Percentiles rank a stretch among this genome's conserved stretches.
Evolutionary conservation across 2,888 invertebrate species (phyloP).

Genomic region (Perizoma flavofasciatum): DNA sequence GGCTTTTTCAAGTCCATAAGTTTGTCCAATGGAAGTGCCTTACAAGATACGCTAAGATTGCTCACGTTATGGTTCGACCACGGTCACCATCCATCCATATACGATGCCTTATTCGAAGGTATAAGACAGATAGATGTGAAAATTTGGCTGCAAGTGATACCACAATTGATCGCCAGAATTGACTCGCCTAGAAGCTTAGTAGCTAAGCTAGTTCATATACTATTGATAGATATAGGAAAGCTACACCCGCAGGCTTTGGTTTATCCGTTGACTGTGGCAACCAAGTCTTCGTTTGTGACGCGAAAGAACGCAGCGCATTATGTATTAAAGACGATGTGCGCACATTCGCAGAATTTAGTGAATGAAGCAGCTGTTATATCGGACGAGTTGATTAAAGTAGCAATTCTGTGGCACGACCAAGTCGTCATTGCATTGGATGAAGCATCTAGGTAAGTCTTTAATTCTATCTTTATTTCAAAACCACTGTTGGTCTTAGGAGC

Average conservation of each 20-base stretch:
- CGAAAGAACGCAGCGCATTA: conserved; percentile 96
- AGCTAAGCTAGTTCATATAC: conserved; percentile 94
- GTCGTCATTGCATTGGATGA: conserved; percentile 91
- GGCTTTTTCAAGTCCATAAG: conserved; percentile 98
- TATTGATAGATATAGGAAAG: conserved; percentile 98
- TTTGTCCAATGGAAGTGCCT: conserved; percentile 94
- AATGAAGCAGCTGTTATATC: conserved; percentile 97
- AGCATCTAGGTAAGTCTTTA: conserved; percentile 86
- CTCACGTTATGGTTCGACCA: conserved; percentile 99
- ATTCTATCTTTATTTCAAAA: too few species aligned
- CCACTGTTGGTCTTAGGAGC: too few species aligned
- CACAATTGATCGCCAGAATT: conserved; percentile 98
- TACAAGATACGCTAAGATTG: conserved; percentile 97
- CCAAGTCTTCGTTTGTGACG: conserved; percentile 94
- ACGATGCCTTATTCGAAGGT: conserved; percentile 96
- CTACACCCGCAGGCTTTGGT: conserved; percentile 98
- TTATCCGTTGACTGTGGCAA: conserved; percentile 98
- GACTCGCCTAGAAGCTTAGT: conserved; percentile 96
- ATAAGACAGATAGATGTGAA: conserved; percentile 97
- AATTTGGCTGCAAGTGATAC: conserved; percentile 99
- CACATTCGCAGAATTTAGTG: conserved; percentile 95
- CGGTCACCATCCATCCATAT: conserved; percentile 95
- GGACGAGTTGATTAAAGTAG: conserved; percentile 98
- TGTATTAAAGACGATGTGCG: conserved; percentile 96
- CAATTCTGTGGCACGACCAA: conserved; percentile 99